These are phyloP conservation scores for Hassar affinis DNA, from an alignment of 2,113 vertebrate species.

Conservation along the genomic window DNA sequence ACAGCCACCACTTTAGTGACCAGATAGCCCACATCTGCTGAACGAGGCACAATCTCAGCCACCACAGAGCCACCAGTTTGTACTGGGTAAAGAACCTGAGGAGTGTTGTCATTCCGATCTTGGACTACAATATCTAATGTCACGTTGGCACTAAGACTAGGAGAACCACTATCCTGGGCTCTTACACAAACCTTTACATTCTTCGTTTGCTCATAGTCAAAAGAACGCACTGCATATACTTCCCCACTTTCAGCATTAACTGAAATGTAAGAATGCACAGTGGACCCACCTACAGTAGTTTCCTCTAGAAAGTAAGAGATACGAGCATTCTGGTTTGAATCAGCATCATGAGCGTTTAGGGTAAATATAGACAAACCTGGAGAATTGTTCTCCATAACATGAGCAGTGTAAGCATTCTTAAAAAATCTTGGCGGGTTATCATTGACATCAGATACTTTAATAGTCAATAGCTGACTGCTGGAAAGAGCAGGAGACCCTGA, in stretches of 20 bases:
- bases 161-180: conserved; percentile 43
- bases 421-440: conserved; percentile 32
- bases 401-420: conserved; percentile 1
- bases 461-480: neutral
- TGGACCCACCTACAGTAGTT: neutral
- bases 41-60: too few relatives aligned
- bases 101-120: conserved; percentile 7
- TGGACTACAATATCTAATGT: conserved; percentile 22
- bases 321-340: conserved; percentile 63
- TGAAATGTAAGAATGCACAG: conserved; percentile 25
- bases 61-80: too few relatives aligned
- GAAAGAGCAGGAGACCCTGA: conserved; percentile 17
- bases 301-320: conserved; percentile 62
- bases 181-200: conserved; percentile 34
- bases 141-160: conserved; percentile 62
- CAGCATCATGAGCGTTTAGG: conserved; percentile 45
- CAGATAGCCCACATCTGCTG: too few relatives aligned
- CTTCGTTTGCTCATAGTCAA: conserved; percentile 50
- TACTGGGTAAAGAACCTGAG: too few relatives aligned
- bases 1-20: too few relatives aligned
- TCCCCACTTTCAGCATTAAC: conserved; percentile 37
- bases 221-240: conserved; percentile 17
- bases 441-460: conserved; percentile 36
- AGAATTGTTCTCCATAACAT: conserved; percentile 24
- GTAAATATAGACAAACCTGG: conserved; percentile 15